Percentiles rank a stretch among this genome's conserved stretches.
phyloP scores from a whole-genome alignment of 2,113 vertebrate genomes.

The Mus spicilegus region DNA sequence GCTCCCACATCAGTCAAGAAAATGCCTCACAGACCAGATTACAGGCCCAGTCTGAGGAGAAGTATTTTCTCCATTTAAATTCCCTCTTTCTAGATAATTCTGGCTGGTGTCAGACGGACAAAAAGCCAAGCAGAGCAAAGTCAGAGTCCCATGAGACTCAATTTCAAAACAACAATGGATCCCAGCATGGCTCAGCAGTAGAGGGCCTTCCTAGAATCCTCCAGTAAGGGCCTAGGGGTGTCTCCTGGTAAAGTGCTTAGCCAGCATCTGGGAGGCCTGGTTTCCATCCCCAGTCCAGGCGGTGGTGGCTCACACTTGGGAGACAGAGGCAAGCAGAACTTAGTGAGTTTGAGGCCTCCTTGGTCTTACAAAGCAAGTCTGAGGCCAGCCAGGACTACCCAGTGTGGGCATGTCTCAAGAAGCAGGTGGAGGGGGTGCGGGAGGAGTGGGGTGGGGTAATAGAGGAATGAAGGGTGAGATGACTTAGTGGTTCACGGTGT shows the following conservation, averaged over 20 bases:
- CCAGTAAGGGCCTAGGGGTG: neutral
- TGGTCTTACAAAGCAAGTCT: neutral
- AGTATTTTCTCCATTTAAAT: neutral
- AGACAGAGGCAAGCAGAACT: too few relatives aligned
- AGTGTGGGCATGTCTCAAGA: neutral
- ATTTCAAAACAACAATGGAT: neutral
- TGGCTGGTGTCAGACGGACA: neutral
- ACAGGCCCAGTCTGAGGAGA: neutral
- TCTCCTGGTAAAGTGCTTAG: neutral
- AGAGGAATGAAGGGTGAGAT: neutral
- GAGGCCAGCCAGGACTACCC: neutral
- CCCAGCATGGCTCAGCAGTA: neutral
- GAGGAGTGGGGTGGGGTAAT: neutral
- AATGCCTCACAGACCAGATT: neutral
- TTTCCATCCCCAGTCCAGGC: neutral
- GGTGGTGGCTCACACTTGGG: too few relatives aligned
- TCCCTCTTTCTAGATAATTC: neutral
- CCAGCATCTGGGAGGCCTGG: neutral
- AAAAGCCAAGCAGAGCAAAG: neutral
- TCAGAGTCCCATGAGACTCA: neutral
- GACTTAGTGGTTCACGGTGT: neutral
- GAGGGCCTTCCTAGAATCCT: neutral
- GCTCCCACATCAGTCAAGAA: neutral
- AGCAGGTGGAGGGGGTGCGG: too few relatives aligned
- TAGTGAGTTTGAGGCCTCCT: neutral